Conservation (phyloP, 35 echinoderm and acorn worm species). For the Heliocidaris tuberculata region DNA sequence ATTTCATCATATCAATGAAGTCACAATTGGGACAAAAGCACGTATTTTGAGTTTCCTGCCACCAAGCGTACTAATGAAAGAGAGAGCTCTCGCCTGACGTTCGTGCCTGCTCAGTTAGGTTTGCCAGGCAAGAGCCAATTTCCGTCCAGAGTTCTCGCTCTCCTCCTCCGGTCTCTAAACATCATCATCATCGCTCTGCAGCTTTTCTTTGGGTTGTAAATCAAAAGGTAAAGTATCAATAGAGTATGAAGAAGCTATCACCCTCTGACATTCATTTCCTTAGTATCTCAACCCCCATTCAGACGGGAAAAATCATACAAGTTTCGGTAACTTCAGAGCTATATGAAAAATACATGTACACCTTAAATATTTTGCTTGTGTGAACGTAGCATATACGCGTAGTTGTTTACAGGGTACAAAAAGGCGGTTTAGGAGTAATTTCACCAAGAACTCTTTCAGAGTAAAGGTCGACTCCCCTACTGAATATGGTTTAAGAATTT, state of each 20-base stretch:
- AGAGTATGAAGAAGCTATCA: background rate
- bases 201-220: background rate
- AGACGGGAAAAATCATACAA: background rate
- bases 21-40: conserved; percentile 16
- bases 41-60: conserved; percentile 7
- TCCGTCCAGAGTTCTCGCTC: background rate
- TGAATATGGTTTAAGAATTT: no score
- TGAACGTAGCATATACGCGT: no score
- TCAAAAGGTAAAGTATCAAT: conserved; percentile 6
- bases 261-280: background rate
- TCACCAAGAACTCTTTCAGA: no score
- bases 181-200: background rate
- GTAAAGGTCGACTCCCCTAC: no score
- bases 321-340: background rate
- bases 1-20: background rate
- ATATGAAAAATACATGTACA: background rate
- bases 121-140: conserved; percentile 2
- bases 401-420: no score
- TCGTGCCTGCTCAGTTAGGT: background rate
- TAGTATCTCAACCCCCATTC: background rate
- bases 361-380: no score
- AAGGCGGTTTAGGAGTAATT: no score
- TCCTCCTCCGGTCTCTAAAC: background rate
- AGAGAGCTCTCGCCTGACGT: background rate
- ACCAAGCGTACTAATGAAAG: background rate